Conservation (phyloP, 2,797 vertebrate species). For the Gadopsis marmoratus region DNA sequence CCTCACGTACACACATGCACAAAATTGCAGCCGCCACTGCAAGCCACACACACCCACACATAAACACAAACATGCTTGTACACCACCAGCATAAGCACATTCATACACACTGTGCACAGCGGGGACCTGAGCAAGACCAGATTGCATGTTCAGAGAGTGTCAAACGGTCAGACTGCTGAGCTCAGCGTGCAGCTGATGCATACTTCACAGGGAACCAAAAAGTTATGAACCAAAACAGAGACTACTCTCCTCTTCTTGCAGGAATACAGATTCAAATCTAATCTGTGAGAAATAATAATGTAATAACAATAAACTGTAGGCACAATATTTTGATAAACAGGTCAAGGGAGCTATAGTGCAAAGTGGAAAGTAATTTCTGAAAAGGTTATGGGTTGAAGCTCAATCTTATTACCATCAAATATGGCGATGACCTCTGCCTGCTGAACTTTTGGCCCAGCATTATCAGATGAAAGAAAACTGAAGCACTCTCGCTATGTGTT, state of each 20-base stretch:
- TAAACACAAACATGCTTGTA: slow-evolving; percentile 33
- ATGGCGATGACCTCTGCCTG: slow-evolving; percentile 40
- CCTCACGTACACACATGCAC: background rate
- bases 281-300: slow-evolving; percentile 38
- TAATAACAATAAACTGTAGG: slow-evolving; percentile 8
- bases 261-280: slow-evolving; percentile 24
- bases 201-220: slow-evolving; percentile 46
- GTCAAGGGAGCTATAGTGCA: slow-evolving; percentile 1
- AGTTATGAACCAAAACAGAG: slow-evolving; percentile 52
- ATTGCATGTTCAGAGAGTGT: slow-evolving; percentile 61
- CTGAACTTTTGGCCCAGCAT: slow-evolving; percentile 56
- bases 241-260: background rate
- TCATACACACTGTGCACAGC: slow-evolving; percentile 45
- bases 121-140: slow-evolving; percentile 51
- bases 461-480: slow-evolving; percentile 48
- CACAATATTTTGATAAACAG: slow-evolving; percentile 26
- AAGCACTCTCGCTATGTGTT: slow-evolving; percentile 5
- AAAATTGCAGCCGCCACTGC: background rate
- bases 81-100: slow-evolving; percentile 35
- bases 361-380: slow-evolving; percentile 55
- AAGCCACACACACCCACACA: background rate
- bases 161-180: slow-evolving; percentile 66
- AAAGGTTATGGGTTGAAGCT: slow-evolving; percentile 50
- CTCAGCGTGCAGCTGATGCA: slow-evolving; percentile 62
- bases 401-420: slow-evolving; percentile 60